Evolutionary conservation across 1,140 invertebrate species (phyloP), one percentile per base, ranked within the genome.

Genomic region (Apis dorsata): DNA sequence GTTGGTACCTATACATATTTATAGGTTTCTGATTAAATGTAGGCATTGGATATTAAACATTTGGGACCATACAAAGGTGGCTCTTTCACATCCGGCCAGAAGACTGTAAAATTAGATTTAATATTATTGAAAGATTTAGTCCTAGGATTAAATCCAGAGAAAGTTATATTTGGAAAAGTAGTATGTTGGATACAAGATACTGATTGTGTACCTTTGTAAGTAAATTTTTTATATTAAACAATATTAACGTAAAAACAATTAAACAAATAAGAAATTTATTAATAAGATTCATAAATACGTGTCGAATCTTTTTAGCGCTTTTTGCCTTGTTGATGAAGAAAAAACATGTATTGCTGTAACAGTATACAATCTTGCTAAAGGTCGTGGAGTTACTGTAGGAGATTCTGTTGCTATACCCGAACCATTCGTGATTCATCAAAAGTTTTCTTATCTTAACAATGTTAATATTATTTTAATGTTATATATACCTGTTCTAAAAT

Each of bases 331-430:
- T 49, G 97, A 98, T 92, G 95, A 95, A 85, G 95, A 96, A 59
- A 95, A 96, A 91, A 94, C 94, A 1, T 97, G 97, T 90, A 93
- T 97, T 57, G 95, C 95, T 51, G 97, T 98, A 62, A 97, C 96
- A 1, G 95, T 98, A 57, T 98, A 98, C 93, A 98, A 98, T 94
- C 95, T 98, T 91, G 96, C 96, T 44, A 95, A 96, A 91, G 97
- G 97, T 8, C 95, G 96, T 91, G 97, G 97, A 62, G 96, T 97
- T 68, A 97, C 97, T 79, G 97, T 98, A 76, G 97, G 97, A 3
- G 97, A 98, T 94, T 95, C 96, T 57, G 96, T 98, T 17, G 96
- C 96, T 4, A 96, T 98, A 85, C 96, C 97, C 1, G 97, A 97
- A 91, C 98, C 98, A 0, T 95, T 93, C 88, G 88, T 97, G n/a